Base-by-base conservation (phyloP, 2,888 invertebrate genomes). In the Harmothoe impar region DNA sequence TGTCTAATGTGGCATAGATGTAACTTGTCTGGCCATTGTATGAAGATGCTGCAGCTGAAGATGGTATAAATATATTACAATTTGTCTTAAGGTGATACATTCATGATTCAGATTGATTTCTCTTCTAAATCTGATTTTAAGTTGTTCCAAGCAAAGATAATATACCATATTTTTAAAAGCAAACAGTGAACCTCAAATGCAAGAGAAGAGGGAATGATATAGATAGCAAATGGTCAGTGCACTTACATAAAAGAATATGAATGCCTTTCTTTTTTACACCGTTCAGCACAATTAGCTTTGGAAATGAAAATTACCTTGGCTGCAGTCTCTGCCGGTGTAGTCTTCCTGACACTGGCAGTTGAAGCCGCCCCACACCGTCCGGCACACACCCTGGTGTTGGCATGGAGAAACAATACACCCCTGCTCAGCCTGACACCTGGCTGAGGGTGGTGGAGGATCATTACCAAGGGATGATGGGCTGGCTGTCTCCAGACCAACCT, bases 391-490 rank as follows among this genome's bases (percentile, higher is more conserved):
- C n/a, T 52, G 54, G 54, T 91, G 52, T 0, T 20, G 7, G 62
- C 95, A 95, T 17, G 94, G 93, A 17, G 88, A 92, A 23, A 90
- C 56, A 25, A 84, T 77, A 92, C 95, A 95, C 17, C 77, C 77
- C 20, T 93, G 93, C 81, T 95, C 95, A 35, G 94, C 92, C 17
- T 92, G 91, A 92, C 95, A 95, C 3, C 94, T 94, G 7, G 94
- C 92, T 1, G 89, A 68, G 0, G 95, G 93, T 7, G 90, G 88
- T 3, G 93, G 92, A 33, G 94, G 95, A 91, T 95, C 94, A 91
- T 94, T 94, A 20, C 94, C 94, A 89, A 94, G 93, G 23, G 93
- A 91, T 31, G 94, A 94, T 0, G 91, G 90, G 10, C 91, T 85
- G 25, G 91, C 89, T 23, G 91, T 91, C 90, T 93, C 91, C 33